Percentiles rank a stretch among this genome's conserved stretches.
Conservation (phyloP, 2,888 invertebrate genomes). For the Eueremaeus valkanovi region DNA sequence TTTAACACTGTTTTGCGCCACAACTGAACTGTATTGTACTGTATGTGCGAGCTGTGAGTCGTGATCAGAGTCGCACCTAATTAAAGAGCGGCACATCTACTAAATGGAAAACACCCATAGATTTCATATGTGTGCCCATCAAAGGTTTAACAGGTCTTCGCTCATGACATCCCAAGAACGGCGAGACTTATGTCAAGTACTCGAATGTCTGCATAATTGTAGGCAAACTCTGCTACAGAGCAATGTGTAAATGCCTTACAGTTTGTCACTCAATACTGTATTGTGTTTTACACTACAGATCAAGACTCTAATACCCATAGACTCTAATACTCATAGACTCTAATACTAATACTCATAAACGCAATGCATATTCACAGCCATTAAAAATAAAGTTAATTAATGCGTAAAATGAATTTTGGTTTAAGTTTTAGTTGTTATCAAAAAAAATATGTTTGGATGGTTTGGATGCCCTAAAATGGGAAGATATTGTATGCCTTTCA, state of each 20-base stretch:
- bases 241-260: neutral
- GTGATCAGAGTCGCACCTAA: slow-evolving; percentile 30
- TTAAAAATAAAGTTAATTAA: slow-evolving; percentile 24
- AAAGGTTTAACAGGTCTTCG: slow-evolving; percentile 19
- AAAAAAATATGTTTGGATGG: neutral
- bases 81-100: slow-evolving; percentile 24
- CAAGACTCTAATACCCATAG: no score
- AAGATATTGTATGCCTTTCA: slow-evolving; percentile 28
- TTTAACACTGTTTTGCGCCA: no score
- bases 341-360: no score
- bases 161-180: neutral
- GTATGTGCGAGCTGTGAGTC: no score
- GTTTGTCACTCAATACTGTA: no score
- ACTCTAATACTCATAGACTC: no score
- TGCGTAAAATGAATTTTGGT: neutral
- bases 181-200: slow-evolving; percentile 13
- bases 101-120: slow-evolving; percentile 22
- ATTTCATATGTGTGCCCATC: neutral
- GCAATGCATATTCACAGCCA: neutral
- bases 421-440: slow-evolving; percentile 9
- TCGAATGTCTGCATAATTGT: neutral
- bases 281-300: neutral
- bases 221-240: neutral
- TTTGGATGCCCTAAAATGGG: slow-evolving; percentile 27
- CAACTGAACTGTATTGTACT: no score